Percentiles rank a stretch among this genome's conserved stretches.
Evolutionary conservation across 2,113 vertebrate species (phyloP).

Genomic region (Zosterops pallidus): DNA sequence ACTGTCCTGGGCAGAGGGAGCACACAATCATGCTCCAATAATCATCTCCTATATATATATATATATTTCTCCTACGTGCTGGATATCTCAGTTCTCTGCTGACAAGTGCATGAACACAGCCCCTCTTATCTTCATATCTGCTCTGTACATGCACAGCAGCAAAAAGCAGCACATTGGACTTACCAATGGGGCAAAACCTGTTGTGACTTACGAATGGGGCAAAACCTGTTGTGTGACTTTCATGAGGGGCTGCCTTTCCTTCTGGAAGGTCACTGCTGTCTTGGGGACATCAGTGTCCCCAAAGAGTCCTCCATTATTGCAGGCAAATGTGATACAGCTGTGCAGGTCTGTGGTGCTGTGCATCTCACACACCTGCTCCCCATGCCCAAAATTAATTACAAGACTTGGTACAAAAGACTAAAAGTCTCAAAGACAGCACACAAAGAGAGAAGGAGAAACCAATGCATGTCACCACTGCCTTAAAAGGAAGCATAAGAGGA

Average conservation of each 20-base stretch:
- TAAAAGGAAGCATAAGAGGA: background rate
- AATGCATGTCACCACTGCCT: background rate
- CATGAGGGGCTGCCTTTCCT: background rate
- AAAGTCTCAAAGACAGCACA: background rate
- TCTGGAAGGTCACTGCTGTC: background rate
- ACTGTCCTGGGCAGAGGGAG: background rate
- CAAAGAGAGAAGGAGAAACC: background rate
- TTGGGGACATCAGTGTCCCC: background rate
- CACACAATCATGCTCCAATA: background rate
- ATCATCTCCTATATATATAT: background rate
- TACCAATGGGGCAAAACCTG: background rate
- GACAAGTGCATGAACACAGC: background rate
- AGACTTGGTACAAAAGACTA: background rate
- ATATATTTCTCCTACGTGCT: background rate
- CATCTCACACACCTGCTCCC: background rate
- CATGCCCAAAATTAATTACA: background rate
- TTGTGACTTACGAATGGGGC: background rate
- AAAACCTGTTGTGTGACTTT: background rate
- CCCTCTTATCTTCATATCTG: background rate
- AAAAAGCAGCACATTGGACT: background rate
- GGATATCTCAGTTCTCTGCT: background rate
- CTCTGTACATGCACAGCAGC: background rate
- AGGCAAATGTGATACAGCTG: background rate
- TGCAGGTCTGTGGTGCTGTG: background rate
- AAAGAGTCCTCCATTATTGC: background rate